A percentile compares a stretch with the other conserved stretches of the same genome.
Evolutionary conservation across 1,140 invertebrate genomes (phyloP).

Genomic region (Chrysopa pallens): DNA sequence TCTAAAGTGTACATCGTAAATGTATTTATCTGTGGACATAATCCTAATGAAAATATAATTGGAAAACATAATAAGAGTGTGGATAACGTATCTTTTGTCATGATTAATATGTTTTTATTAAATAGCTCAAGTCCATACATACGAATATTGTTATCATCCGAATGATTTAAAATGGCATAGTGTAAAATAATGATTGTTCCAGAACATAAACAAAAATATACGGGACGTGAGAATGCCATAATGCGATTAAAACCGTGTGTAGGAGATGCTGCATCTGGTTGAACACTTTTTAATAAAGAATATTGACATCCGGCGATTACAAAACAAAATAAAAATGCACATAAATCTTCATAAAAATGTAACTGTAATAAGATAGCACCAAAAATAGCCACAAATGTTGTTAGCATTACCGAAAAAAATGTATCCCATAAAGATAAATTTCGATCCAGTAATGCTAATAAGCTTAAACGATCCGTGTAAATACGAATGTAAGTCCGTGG

Average conservation of each 20-base stretch:
- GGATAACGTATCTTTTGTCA: constrained; percentile 52
- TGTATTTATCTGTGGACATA: constrained; percentile 94
- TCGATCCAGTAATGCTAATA: constrained; percentile 83
- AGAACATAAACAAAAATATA: constrained; percentile 86
- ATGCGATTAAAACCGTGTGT: constrained; percentile 96
- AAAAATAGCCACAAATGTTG: constrained; percentile 68
- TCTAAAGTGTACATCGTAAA: constrained; percentile 90
- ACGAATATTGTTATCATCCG: constrained; percentile 27
- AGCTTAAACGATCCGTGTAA: constrained; percentile 76
- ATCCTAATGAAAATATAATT: constrained; percentile 78
- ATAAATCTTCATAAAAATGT: constrained; percentile 81
- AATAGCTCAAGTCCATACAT: constrained; percentile 65
- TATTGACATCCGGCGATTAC: constrained; percentile 95
- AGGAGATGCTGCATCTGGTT: constrained; percentile 95
- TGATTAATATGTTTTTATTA: constrained; percentile 42
- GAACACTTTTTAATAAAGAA: constrained; percentile 93
- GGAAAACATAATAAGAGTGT: constrained; percentile 82
- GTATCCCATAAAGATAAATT: constrained; percentile 76
- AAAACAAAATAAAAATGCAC: constrained; percentile 89
- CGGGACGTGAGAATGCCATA: constrained; percentile 81
- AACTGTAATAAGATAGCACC: constrained; percentile 69
- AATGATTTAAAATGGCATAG: constrained; percentile 25
- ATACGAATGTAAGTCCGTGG: constrained; percentile 55
- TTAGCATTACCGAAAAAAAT: constrained; percentile 66
- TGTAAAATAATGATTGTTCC: constrained; percentile 53